These are phyloP conservation scores for Leucozona laternaria DNA, from an alignment of 2,888 invertebrate species.

Conservation along the genomic window DNA sequence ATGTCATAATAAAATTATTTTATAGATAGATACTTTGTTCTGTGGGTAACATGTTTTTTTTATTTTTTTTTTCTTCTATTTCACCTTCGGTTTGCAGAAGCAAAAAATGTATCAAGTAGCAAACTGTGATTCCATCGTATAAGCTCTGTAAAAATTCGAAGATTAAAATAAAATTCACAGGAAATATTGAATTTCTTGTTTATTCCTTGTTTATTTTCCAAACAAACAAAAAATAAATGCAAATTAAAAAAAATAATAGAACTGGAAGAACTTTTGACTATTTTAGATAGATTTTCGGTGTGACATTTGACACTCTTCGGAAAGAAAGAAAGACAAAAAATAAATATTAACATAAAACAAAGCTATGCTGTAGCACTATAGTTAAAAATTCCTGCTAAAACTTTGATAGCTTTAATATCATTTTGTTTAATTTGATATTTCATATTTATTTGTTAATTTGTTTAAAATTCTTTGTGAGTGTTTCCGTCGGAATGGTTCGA, in stretches of 20 bases:
- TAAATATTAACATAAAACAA: no score
- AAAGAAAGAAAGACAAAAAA: no score
- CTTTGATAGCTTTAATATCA: no score
- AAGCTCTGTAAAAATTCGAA: constrained; percentile 40
- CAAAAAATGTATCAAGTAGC: constrained; percentile 53
- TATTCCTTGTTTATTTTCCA: neutral
- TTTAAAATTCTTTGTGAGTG: no score
- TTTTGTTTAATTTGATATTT: no score
- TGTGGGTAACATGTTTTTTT: neutral
- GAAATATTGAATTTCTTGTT: constrained; percentile 54
- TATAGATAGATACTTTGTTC: neutral
- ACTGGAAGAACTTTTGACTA: neutral
- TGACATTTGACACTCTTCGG: no score
- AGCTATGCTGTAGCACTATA: no score
- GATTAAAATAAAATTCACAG: constrained; percentile 40
- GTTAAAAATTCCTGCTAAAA: no score
- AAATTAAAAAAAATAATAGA: neutral
- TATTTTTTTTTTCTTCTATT: constrained; percentile 12
- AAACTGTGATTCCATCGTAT: neutral
- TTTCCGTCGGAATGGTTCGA: no score
- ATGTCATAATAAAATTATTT: constrained; percentile 53
- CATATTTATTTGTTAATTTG: no score
- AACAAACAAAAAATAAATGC: no score
- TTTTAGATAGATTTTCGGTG: neutral
- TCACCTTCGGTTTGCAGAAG: neutral